phyloP scores from a whole-genome alignment of 2,888 invertebrate species.

The Chalcosyrphus nemorum region DNA sequence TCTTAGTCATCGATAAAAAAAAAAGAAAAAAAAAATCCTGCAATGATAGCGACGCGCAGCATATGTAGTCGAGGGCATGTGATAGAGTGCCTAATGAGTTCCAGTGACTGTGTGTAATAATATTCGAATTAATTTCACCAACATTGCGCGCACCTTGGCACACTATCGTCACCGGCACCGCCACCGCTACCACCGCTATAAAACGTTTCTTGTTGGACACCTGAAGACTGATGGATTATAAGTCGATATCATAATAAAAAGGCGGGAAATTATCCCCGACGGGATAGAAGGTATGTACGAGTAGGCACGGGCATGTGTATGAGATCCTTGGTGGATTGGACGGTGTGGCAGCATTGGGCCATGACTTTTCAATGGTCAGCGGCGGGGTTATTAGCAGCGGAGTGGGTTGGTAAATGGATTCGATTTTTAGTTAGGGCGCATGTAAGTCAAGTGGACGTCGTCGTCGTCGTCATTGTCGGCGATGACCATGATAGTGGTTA shows the following conservation, averaged over 20 bases:
- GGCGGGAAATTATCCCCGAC: constrained; percentile 61
- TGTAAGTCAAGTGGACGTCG: constrained; percentile 58
- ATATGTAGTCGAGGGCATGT: constrained; percentile 38
- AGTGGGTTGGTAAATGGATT: constrained; percentile 61
- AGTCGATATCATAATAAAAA: constrained; percentile 65
- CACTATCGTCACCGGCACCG: background rate
- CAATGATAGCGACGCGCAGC: constrained; percentile 53
- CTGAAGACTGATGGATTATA: constrained; percentile 67
- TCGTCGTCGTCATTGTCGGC: constrained; percentile 30
- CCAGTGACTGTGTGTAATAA: constrained; percentile 47
- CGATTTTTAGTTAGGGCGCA: constrained; percentile 65
- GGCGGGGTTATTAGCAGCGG: constrained; percentile 10
- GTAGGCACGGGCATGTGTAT: constrained; percentile 1
- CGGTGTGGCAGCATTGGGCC: constrained; percentile 44
- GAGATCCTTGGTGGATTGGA: constrained; percentile 55
- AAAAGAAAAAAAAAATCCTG: constrained; percentile 57
- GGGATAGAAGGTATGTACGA: constrained; percentile 13
- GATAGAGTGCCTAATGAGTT: constrained; percentile 38
- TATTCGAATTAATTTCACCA: constrained; percentile 69
- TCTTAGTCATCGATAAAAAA: constrained; percentile 65
- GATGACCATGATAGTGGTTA: constrained; percentile 63
- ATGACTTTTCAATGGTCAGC: constrained; percentile 44
- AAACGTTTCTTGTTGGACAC: constrained; percentile 40
- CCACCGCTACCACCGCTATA: background rate
- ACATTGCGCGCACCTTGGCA: constrained; percentile 67